Percentiles rank a stretch among this genome's conserved stretches.
phyloP scores from a whole-genome alignment of 2,888 invertebrate genomes.

The Vanessa cardui region DNA sequence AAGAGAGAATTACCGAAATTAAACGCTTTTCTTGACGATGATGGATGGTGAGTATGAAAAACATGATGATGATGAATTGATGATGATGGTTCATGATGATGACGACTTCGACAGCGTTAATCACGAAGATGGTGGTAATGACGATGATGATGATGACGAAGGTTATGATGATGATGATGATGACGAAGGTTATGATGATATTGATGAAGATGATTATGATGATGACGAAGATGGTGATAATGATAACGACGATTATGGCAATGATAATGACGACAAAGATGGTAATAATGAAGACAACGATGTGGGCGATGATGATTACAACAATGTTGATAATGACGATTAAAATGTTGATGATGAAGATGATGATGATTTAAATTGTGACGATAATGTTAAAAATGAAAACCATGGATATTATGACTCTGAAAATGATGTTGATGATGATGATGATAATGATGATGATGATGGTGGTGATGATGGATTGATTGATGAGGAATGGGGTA shows the following conservation, averaged over 20 bases:
- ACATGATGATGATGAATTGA: constrained; percentile 7
- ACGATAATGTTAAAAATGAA: too few relatives aligned
- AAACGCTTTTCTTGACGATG: not conserved
- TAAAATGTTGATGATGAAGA: not conserved
- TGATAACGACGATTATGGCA: not conserved
- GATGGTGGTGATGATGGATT: constrained; percentile 3
- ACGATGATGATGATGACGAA: constrained; percentile 17
- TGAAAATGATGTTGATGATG: constrained; percentile 11
- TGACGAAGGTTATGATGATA: constrained; percentile 6
- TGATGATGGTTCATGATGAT: constrained; percentile 11
- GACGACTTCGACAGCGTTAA: constrained; percentile 13
- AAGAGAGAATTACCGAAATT: not conserved
- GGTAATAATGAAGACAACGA: not conserved
- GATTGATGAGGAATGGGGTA: not conserved
- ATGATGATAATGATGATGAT: constrained; percentile 6
- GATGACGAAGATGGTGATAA: not conserved
- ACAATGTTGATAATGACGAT: not conserved
- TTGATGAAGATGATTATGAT: not conserved
- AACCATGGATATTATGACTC: too few relatives aligned
- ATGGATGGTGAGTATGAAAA: not conserved
- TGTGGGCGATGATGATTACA: not conserved
- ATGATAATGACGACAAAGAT: not conserved
- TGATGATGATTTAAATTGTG: not conserved
- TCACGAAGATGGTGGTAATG: constrained; percentile 9
- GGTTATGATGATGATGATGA: constrained; percentile 4